Percentiles rank a stretch among this genome's conserved stretches.
phyloP scores from a whole-genome alignment of 1,140 invertebrate genomes.

The Gonioctena quinquepunctata region DNA sequence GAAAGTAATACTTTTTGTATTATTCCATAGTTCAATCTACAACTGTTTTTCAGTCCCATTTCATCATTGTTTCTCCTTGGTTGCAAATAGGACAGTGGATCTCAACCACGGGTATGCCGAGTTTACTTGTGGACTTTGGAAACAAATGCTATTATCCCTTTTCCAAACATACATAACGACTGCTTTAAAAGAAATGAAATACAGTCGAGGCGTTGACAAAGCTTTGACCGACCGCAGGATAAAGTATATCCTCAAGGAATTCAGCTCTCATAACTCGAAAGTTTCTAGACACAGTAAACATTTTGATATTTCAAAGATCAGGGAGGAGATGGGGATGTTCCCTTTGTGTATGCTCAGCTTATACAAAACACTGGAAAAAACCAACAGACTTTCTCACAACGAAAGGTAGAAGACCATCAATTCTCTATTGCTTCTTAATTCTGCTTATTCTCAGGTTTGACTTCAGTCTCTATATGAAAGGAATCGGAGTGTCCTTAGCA shows the following conservation, averaged over 20 bases:
- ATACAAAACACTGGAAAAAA: constrained; percentile 63
- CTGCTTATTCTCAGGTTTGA: constrained; percentile 64
- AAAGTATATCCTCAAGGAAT: constrained; percentile 43
- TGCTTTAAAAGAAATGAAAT: constrained; percentile 52
- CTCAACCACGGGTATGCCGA: constrained; percentile 57
- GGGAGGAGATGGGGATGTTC: constrained; percentile 63
- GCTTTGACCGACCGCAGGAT: constrained; percentile 56
- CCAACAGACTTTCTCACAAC: constrained; percentile 74
- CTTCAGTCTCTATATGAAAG: constrained; percentile 73
- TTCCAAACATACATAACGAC: constrained; percentile 58
- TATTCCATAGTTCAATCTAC: too few relatives aligned
- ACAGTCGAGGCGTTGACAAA: constrained; percentile 54
- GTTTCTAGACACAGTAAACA: constrained; percentile 37
- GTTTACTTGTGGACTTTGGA: constrained; percentile 64
- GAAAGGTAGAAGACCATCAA: constrained; percentile 54
- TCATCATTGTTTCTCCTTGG: constrained; percentile 58
- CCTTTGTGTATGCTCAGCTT: constrained; percentile 78
- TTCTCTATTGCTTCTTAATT: too few relatives aligned
- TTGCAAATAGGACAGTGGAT: constrained; percentile 59
- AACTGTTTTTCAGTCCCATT: constrained; percentile 55
- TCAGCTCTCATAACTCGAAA: constrained; percentile 28
- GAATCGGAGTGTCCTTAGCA: constrained; percentile 67
- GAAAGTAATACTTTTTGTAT: too few relatives aligned
- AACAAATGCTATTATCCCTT: constrained; percentile 56
- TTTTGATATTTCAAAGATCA: constrained; percentile 57